Percentiles rank a stretch among this genome's conserved stretches.
Evolutionary conservation across 2,888 invertebrate species (phyloP).

Genomic region (Aleiodes leptofemur): DNA sequence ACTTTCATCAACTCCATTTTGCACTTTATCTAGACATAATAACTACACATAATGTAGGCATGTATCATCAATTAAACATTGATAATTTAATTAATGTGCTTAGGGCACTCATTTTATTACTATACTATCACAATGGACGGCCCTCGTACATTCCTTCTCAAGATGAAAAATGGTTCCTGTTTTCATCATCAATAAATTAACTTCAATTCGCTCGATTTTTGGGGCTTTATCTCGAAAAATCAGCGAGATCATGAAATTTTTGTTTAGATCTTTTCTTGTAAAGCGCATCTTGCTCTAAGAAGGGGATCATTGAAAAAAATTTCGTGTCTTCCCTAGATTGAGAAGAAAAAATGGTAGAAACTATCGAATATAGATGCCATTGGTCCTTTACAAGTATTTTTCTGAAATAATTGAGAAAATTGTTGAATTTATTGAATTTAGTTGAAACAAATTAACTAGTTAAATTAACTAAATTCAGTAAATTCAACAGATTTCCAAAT

Average conservation of each 20-base stretch:
- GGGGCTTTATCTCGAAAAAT: background rate
- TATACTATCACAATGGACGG: constrained; percentile 70
- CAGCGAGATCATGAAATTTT: too few species aligned
- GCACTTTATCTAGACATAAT: background rate
- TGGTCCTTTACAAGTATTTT: too few species aligned
- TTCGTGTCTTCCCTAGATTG: too few species aligned
- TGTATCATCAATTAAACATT: constrained; percentile 2
- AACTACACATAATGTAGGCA: constrained; percentile 13
- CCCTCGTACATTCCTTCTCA: constrained; percentile 54
- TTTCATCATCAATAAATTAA: constrained; percentile 31
- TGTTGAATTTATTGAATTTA: too few species aligned
- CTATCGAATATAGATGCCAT: too few species aligned
- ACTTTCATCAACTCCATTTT: background rate
- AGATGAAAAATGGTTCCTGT: constrained; percentile 55
- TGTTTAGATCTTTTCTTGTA: background rate
- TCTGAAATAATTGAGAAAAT: too few species aligned
- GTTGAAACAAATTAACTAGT: too few species aligned
- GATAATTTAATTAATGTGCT: constrained; percentile 56
- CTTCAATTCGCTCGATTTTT: too few species aligned
- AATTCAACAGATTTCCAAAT: too few species aligned
- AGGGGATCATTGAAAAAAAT: too few species aligned
- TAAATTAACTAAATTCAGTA: too few species aligned
- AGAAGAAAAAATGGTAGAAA: background rate
- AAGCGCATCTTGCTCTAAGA: too few species aligned
- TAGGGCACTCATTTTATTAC: constrained; percentile 65